Conservation (phyloP, 53 echinoderm and acorn worm species). For the Crossaster papposus region DNA sequence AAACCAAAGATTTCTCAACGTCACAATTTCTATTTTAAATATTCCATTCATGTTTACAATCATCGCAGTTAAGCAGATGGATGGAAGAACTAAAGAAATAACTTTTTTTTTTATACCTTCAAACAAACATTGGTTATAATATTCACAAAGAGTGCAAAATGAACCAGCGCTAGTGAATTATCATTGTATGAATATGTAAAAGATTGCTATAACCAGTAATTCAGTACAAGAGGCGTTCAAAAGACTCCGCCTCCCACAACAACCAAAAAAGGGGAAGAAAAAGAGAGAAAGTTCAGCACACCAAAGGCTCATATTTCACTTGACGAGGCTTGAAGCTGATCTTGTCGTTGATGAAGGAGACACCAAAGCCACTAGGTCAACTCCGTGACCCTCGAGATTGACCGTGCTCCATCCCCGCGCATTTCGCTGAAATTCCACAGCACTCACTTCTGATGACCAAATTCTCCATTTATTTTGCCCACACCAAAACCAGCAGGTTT, state of each 20-base stretch:
- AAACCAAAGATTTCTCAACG: too few species aligned
- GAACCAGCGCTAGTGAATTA: neutral
- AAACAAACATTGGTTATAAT: too few species aligned
- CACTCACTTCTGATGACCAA: neutral
- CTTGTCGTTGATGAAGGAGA: conserved; percentile 19
- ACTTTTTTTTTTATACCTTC: too few species aligned
- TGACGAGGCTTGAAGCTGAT: neutral
- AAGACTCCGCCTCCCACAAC: neutral
- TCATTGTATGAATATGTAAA: neutral
- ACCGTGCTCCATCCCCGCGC: neutral
- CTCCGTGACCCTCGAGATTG: neutral
- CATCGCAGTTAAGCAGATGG: too few species aligned
- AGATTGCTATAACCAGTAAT: neutral
- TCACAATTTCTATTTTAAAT: too few species aligned
- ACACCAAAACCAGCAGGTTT: neutral
- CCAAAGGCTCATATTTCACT: neutral
- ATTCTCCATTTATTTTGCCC: neutral
- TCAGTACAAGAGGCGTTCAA: neutral
- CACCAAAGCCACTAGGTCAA: conserved; percentile 15
- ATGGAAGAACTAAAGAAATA: too few species aligned
- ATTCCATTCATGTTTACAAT: too few species aligned
- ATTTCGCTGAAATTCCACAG: neutral
- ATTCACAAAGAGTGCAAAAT: neutral
- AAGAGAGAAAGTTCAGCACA: neutral
- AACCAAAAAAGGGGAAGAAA: neutral